Conservation (phyloP, 2,797 vertebrate species). For the Lagorchestes hirsutus region DNA sequence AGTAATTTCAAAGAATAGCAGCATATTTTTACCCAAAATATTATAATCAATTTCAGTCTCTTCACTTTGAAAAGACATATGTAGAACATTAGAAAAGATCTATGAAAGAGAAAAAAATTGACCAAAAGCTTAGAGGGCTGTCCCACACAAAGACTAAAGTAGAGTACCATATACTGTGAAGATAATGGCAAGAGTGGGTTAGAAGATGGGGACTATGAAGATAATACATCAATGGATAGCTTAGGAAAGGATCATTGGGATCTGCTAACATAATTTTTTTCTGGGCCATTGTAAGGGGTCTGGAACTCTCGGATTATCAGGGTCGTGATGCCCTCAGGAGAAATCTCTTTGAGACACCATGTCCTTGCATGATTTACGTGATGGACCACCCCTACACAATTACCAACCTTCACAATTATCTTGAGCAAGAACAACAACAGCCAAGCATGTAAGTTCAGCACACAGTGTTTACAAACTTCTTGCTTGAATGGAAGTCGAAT, state of each 20-base stretch:
- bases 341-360: no score
- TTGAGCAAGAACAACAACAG: no score
- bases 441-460: no score
- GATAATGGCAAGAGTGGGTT: neutral
- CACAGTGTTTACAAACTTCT: no score
- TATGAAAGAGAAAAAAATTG: neutral
- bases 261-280: slow-evolving; percentile 56
- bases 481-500: no score
- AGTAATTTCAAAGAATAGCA: neutral
- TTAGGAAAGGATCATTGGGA: neutral
- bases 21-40: neutral
- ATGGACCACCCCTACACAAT: no score
- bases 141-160: slow-evolving; percentile 20
- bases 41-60: neutral
- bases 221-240: slow-evolving; percentile 16
- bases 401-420: no score
- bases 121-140: neutral
- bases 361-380: no score
- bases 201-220: neutral
- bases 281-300: neutral
- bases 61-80: neutral
- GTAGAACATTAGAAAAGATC: neutral
- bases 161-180: slow-evolving; percentile 27
- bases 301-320: no score
- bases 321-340: no score